Conservation (phyloP, 1,140 invertebrate genomes). For the Drosophila teissieri region DNA sequence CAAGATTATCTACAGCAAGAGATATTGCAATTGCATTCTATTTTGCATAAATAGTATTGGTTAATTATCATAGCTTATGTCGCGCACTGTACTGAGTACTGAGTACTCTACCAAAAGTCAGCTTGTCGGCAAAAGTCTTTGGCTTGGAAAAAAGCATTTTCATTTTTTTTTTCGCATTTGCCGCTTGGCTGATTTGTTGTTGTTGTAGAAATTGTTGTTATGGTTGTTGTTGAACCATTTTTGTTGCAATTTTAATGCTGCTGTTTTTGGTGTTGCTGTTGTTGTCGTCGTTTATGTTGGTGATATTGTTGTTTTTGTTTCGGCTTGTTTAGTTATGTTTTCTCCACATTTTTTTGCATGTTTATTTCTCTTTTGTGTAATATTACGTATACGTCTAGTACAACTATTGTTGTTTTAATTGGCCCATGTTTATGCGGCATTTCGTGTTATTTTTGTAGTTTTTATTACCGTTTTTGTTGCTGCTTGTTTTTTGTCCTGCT, state of each 20-base stretch:
- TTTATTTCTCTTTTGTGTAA: slow-evolving; percentile 4
- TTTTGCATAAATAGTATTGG: background rate
- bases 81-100: slow-evolving; percentile 28
- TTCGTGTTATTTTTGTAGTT: slow-evolving; percentile 34
- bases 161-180: slow-evolving; percentile 39
- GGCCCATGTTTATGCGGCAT: slow-evolving; percentile 27
- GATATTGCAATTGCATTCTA: too few species aligned
- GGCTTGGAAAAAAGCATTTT: slow-evolving; percentile 34
- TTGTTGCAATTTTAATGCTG: background rate
- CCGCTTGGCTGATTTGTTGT: slow-evolving; percentile 30
- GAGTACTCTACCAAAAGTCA: slow-evolving; percentile 14
- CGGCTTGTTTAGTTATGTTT: slow-evolving; percentile 43
- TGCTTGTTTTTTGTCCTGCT: slow-evolving; percentile 1
- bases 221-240: slow-evolving; percentile 12
- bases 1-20: too few species aligned
- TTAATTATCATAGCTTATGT: background rate
- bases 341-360: slow-evolving; percentile 3
- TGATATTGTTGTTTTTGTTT: slow-evolving; percentile 48
- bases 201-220: slow-evolving; percentile 13
- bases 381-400: slow-evolving; percentile 42
- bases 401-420: slow-evolving; percentile 40
- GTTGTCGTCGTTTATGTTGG: slow-evolving; percentile 33
- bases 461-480: slow-evolving; percentile 20
- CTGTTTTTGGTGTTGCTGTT: background rate
- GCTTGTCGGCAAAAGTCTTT: slow-evolving; percentile 19